Percentiles rank a stretch among this genome's conserved stretches.
These are phyloP conservation scores for Papilio aristodemus DNA, from an alignment of 1,140 invertebrate genomes.

Conservation along the genomic window DNA sequence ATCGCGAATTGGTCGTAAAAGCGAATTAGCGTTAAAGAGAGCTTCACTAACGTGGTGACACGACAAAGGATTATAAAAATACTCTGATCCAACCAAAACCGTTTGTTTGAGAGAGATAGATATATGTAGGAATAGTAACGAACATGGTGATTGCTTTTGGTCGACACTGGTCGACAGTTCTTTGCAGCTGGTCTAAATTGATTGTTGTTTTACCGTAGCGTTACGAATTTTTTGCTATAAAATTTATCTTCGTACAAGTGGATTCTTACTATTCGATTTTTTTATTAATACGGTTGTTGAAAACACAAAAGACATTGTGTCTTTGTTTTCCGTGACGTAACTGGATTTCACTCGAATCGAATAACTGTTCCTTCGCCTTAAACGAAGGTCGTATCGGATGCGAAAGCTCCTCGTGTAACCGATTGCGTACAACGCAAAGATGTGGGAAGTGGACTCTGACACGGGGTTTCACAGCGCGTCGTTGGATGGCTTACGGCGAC, in stretches of 20 bases:
- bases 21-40: background rate
- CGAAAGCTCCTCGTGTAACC: constrained; percentile 54
- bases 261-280: constrained; percentile 34
- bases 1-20: too few species aligned
- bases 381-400: constrained; percentile 52
- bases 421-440: constrained; percentile 47
- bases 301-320: constrained; percentile 52
- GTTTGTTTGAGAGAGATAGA: constrained; percentile 43
- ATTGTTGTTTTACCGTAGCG: constrained; percentile 43
- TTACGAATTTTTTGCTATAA: constrained; percentile 37
- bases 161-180: constrained; percentile 49
- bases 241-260: constrained; percentile 40
- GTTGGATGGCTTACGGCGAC: constrained; percentile 78
- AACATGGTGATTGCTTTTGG: constrained; percentile 51
- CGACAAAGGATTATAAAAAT: constrained; percentile 28
- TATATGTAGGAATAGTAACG: constrained; percentile 43
- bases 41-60: constrained; percentile 25
- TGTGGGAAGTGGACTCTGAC: constrained; percentile 77
- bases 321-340: constrained; percentile 72
- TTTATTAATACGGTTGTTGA: constrained; percentile 36
- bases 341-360: constrained; percentile 60
- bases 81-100: background rate
- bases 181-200: constrained; percentile 68
- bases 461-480: constrained; percentile 72
- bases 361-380: constrained; percentile 54